These are phyloP conservation scores for Caenorhabditis angaria DNA, from an alignment of 2,888 invertebrate genomes.

Conservation along the genomic window DNA sequence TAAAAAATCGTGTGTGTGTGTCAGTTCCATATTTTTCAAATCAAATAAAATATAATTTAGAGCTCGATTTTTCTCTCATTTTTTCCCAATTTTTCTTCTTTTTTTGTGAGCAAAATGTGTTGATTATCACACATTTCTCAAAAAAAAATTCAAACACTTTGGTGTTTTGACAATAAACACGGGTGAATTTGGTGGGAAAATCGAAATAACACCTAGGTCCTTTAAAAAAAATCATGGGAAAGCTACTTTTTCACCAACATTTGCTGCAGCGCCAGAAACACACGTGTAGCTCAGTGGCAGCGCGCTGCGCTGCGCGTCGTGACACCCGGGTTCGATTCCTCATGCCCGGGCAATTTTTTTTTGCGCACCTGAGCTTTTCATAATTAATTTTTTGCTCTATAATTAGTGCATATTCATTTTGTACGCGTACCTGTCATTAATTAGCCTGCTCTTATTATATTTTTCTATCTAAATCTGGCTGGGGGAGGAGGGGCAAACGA, in stretches of 20 bases:
- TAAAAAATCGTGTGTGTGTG: slow-evolving; percentile 1
- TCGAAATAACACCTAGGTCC: background rate
- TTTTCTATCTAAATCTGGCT: background rate
- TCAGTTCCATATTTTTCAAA: slow-evolving; percentile 4
- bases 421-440: background rate
- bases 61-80: background rate
- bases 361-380: background rate
- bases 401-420: background rate
- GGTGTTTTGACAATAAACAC: background rate
- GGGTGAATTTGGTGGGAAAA: background rate
- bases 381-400: background rate
- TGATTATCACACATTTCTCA: background rate
- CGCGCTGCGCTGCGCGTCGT: no score
- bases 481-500: background rate
- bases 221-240: no score
- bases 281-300: no score
- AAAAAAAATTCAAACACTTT: background rate
- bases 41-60: background rate
- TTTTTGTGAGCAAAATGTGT: background rate
- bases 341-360: no score
- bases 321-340: no score
- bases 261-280: no score
- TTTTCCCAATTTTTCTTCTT: background rate
- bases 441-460: background rate
- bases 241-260: no score